Percentiles rank a stretch among this genome's conserved stretches.
These are phyloP conservation scores for Agrenia bidenticulata DNA, from an alignment of 2,888 invertebrate genomes.

Conservation along the genomic window DNA sequence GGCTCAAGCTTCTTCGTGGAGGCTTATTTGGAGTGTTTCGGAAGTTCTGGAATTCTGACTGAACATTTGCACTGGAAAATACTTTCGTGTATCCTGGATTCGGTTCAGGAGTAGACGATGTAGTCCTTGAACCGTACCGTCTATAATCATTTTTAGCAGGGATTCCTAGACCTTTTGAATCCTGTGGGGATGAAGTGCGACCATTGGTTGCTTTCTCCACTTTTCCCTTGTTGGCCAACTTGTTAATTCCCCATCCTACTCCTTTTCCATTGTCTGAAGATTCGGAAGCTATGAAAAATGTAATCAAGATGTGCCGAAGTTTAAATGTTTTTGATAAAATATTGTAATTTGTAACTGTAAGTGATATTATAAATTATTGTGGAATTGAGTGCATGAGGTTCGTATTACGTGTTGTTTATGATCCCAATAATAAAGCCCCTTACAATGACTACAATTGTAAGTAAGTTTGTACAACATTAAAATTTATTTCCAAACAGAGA, in stretches of 20 bases:
- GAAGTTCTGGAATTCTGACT: too few relatives aligned
- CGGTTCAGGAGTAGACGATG: constrained; percentile 1
- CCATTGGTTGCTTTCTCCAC: too few relatives aligned
- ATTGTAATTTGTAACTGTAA: not conserved
- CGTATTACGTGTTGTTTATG: not conserved
- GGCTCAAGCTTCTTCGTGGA: not conserved
- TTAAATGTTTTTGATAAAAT: not conserved
- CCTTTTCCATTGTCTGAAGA: not conserved
- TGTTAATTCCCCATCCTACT: not conserved
- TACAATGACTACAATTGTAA: constrained; percentile 1
- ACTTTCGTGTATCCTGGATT: constrained; percentile 19
- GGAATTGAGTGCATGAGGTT: not conserved
- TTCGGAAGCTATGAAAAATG: not conserved
- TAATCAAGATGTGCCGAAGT: not conserved
- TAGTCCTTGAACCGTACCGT: not conserved
- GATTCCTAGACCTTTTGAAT: not conserved
- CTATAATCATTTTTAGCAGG: not conserved
- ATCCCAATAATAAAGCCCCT: not conserved
- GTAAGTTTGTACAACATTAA: not conserved
- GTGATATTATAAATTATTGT: constrained; percentile 1
- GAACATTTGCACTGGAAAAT: constrained; percentile 19
- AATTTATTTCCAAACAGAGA: not conserved
- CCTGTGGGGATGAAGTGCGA: too few relatives aligned
- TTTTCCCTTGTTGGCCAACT: too few relatives aligned
- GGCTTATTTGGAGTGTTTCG: constrained; percentile 12